Evolutionary conservation across 2,797 vertebrate genomes (phyloP), one percentile per base, ranked within the genome.

Genomic region (Sebastes alutus): DNA sequence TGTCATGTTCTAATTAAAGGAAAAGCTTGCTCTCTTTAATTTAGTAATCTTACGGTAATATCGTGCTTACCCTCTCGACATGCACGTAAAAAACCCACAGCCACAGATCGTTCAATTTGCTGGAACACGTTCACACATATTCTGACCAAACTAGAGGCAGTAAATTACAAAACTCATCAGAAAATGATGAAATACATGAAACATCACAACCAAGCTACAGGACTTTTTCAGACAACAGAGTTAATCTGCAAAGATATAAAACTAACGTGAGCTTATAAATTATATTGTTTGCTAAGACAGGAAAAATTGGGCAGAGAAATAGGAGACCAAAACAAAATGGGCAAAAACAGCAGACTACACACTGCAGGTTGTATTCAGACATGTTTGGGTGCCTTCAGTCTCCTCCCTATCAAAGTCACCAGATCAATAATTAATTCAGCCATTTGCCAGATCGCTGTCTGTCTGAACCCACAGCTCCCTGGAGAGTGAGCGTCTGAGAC

Each of bases 401-500:
- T 81, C 64, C 22, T 90, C 68, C n/a, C 64, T 89, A 85, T 89
- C 82, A 83, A 87, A 87, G 85, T 77, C 81, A 81, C 86, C 69
- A 64, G 77, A 93, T 95, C 89, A 92, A 95, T 94, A 93, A 92
- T 95, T 95, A 77, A 95, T 92, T 84, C 81, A 81, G 84, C 76
- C 71, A 72, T 88, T 91, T 88, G 83, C 81, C 82, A 81, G 82
- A 80, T 88, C 68, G 66, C 71, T 81, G 87, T 85, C 88, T 77
- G 89, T 68, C 81, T 82, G 86, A 72, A 67, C 81, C 55, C 64
- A 4, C 55, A 42, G 61, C 77, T 86, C 83, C 71, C 66, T 8
- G 58, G 60, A 82, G 74, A 14, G 69, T 16, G 66, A 72, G 62
- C 4, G 27, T 77, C 66, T 78, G 49, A 30, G 42, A 71, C 62